Evolutionary conservation across 2,888 invertebrate genomes (phyloP), one percentile per base, ranked within the genome.

Genomic region (Andrena flavipes): DNA sequence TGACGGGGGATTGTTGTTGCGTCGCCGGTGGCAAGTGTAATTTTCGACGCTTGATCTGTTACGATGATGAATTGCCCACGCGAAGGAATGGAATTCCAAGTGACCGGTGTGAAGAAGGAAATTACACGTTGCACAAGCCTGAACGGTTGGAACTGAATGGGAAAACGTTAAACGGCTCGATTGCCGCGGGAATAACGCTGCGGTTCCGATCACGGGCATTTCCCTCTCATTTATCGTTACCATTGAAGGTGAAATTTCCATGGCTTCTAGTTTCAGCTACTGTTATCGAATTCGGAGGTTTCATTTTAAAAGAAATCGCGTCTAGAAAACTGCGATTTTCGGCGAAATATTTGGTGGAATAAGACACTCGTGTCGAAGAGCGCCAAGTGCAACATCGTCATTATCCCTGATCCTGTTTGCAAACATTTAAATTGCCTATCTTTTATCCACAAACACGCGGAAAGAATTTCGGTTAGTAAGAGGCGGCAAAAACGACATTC

Each of bases 21-120:
- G 23, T 13, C 48, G 42, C 70, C 42, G 63, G n/a, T 70, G 51
- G 59, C 20, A 16, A 62, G 35, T 35, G 62, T 35, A 29, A 49
- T 60, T 65, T 60, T 73, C 76, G 16, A 49, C 29, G 29, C 42
- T 48, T 64, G 64, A 76, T 76, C 33, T 56, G 76, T 60, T 60
- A 51, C 76, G 35, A 60, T 29, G 77, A 76, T 76, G 56, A 71
- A 76, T 72, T 72, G 72, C 48, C 48, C 23, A 26, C 6, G 35
- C 48, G 33, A 42, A 10, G 63, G 42, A 64, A 64, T 76, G 67
- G 60, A 74, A 67, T 74, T 42, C 42, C 77, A 62, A 77, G 30
- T 51, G 74, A 35, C 13, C 4, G 30, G 13, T 49, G 16, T 26
- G 26, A 23, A 42, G 23, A 33, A 23, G 76, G 30, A 64, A 64